Percentiles rank a stretch among this genome's conserved stretches.
Conservation (phyloP, 2,888 invertebrate genomes). For the Hydropsyche betteni region DNA sequence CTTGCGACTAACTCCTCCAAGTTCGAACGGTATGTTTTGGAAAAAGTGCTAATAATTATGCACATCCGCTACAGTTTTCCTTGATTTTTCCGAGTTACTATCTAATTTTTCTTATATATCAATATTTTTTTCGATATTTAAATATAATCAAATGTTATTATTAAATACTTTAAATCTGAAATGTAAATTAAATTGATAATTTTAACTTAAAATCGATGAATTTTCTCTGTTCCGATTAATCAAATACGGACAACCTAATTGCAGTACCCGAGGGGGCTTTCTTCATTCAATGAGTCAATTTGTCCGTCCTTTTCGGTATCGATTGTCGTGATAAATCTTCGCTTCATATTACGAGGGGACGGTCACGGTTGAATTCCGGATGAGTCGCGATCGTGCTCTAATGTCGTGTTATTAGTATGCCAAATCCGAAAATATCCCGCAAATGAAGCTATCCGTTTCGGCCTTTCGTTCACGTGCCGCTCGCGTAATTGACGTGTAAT, state of each 20-base stretch:
- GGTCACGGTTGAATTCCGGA: not conserved
- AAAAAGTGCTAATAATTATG: not conserved
- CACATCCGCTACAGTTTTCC: too few species aligned
- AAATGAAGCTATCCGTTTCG: conserved; percentile 4
- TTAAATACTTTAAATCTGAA: too few species aligned
- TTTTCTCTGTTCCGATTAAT: too few species aligned
- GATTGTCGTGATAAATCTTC: conserved; percentile 15
- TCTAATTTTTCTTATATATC: too few species aligned
- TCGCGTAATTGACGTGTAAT: conserved; percentile 28
- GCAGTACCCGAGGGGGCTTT: not conserved
- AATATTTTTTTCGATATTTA: too few species aligned
- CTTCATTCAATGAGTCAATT: conserved; percentile 14
- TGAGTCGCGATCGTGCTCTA: conserved; percentile 8
- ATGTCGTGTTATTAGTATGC: conserved; percentile 24
- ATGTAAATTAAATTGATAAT: too few species aligned
- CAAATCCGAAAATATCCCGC: not conserved
- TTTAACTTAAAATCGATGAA: not conserved
- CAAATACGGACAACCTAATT: too few species aligned
- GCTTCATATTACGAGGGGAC: not conserved
- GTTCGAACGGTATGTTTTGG: not conserved
- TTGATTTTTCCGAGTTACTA: too few species aligned
- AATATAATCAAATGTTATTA: too few species aligned
- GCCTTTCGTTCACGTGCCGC: not conserved
- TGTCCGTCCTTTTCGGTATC: conserved; percentile 13
- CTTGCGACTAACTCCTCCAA: not conserved